phyloP scores from a whole-genome alignment of 2,113 vertebrate genomes.

The Euleptes europaea region DNA sequence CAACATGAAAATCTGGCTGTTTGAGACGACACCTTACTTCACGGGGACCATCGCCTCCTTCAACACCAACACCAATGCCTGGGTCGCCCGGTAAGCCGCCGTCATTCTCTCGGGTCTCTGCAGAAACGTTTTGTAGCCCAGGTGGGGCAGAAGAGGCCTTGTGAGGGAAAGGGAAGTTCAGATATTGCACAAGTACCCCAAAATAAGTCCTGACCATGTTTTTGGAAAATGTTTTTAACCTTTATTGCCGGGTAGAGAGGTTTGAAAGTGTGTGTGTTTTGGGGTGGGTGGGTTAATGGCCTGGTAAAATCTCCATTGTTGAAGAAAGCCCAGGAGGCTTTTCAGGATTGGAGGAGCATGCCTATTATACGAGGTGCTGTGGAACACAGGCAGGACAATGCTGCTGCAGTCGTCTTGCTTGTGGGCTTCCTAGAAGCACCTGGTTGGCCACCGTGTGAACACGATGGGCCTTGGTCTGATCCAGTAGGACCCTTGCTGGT shows the following conservation, averaged over 20 bases:
- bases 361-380: no score
- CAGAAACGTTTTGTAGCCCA: not conserved
- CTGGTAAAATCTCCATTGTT: not conserved
- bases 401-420: no score
- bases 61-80: constrained; percentile 96
- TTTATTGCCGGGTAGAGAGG: not conserved
- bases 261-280: not conserved
- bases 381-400: no score
- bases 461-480: no score
- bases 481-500: no score
- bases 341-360: no score
- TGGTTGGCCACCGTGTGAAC: no score
- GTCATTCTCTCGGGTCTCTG: not conserved
- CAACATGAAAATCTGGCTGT: constrained; percentile 95
- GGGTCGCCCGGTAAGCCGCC: constrained; percentile 92
- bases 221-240: not conserved
- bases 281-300: not conserved
- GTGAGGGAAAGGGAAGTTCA: not conserved
- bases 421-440: no score
- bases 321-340: not conserved
- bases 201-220: not conserved
- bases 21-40: constrained; percentile 93
- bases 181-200: not conserved
- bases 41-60: constrained; percentile 92
- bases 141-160: not conserved